Base-by-base conservation (phyloP, 1,140 invertebrate genomes). In the Drosophila oshimai region DNA sequence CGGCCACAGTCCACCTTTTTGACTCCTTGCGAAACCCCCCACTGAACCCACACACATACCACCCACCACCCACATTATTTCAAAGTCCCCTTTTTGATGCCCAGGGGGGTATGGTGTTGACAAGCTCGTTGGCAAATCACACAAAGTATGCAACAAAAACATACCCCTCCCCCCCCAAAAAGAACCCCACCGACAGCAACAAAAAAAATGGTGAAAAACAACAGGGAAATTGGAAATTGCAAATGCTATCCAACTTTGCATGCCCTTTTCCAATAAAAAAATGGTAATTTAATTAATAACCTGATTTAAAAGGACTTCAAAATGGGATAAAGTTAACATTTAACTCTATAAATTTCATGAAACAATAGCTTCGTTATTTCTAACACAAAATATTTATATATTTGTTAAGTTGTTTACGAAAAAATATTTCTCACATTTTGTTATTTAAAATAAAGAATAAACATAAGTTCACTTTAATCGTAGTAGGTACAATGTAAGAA, bases 71-170 rank as follows among this genome's bases (percentile, higher is more conserved):
- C 24, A 18, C 20, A 13, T 15, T 41, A 17, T 24, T 20, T 26
- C 6, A 9, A 7, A 37, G 4, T 5, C 12, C n/a, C 33, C n/a
- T 5, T 1, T n/a, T 37, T 31, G 10, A 50, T 6, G 12, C 26
- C 54, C 26, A 60, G 18, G 58, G 61, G 42, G 18, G 6, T 28
- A 41, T 34, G 51, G 39, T 55, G 50, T 57, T 46, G 54, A 55
- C 41, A 49, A 67, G 53, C 49, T 54, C 65, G 50, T 80, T 57
- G 69, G 49, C 53, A 69, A 79, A 68, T 74, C 75, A 51, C 33
- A 64, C 62, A 74, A 64, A 55, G 69, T 46, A 74, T 74, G 49
- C 71, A 47, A 26, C 50, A 74, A 58, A 65, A 74, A 29, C 33
- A 60, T 47, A 10, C 2, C n/a, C n/a, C n/a, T n/a, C n/a, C n/a